Base-by-base conservation (phyloP, 2,797 vertebrate species). In the Sebastes alutus region DNA sequence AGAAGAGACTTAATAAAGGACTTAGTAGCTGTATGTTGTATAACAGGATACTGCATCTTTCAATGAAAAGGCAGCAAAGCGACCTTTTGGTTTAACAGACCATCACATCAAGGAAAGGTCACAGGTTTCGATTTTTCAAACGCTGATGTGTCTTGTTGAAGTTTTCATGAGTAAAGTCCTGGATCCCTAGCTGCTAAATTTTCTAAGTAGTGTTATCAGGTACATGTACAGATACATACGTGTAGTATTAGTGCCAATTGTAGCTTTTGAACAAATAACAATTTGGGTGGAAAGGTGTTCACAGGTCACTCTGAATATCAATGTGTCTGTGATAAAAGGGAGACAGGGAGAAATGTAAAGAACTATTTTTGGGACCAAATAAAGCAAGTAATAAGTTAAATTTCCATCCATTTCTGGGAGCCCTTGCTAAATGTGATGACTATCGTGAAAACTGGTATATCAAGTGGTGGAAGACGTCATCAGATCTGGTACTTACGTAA, bases 41-140 rank as follows among this genome's bases (percentile, higher is more conserved):
- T 54, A 70, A 69, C 20, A 70, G 20, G 29, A 59, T 16, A 46
- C 29, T 49, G 14, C 14, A 23, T 60, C 10, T 75, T 66, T 38
- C 20, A 58, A 71, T 70, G 25, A 66, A 77, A 84, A 72, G 3
- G 58, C 30, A 69, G 49, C 18, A 72, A 38, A 66, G 29, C 0
- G 8, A 77, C 55, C 60, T 77, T 83, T 80, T 71, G 33, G n/a
- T 77, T 75, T 38, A 71, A 77, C 18, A 77, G 60, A 32, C 46
- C 5, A 4, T 52, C 66, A 62, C n/a, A 54, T 60, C 20, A 30
- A 73, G 25, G 23, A 71, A 80, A 80, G 69, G 81, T 77, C 70
- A 83, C 25, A 77, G 68, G 23, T 49, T 77, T 83, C 2, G 18
- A 77, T 80, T 80, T 69, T 46, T 63, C n/a, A 77, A 58, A 74